Evolutionary conservation across 2,113 vertebrate species (phyloP), one percentile per base, ranked within the genome.

Genomic region (Marmota flaviventris): DNA sequence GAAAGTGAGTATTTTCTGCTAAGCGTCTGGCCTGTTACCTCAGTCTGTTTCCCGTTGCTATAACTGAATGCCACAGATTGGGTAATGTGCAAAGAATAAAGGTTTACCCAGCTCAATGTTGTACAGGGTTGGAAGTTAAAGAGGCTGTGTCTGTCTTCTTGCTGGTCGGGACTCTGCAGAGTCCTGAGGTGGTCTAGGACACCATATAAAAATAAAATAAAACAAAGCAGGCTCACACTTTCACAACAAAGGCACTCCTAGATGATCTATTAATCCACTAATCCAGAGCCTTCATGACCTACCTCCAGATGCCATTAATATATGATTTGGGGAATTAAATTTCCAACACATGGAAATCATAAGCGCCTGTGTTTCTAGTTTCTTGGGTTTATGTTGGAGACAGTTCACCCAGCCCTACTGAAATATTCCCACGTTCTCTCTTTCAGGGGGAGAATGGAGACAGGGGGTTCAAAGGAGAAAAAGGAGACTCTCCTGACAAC

Each of bases 391-490:
- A 37, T 56, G 27, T 42, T 42, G 53, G 70, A 63, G 65, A 4
- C 70, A 22, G 9, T 39, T 73, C 75, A 25, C 85, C n/a, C 85
- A 2, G 61, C 88, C 14, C 89, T 81, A 5, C 20, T 94, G 58
- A 92, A 45, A 16, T 22, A 56, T 92, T 78, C 65, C 94, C 87
- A 56, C 67, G 25, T 16, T 18, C 97, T 98, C n/a, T 98, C 96
- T 98, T 65, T n/a, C 96, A 99, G 99, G 98, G 98, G 89, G 97
- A 98, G 37, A 99, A 98, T 75, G 99, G 99, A 97, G 96, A 98
- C 75, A 98, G 95, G 1, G 99, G 99, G 48, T 88, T 99, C 93
- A 99, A 99, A 97, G 99, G 99, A 97, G 99, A 99, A 96, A 99
- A 99, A 96, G 99, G 99, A 95, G 99, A 99, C 45, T 92, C 98